Conservation (phyloP, 2,113 vertebrate genomes). For the Corythornis madagascariensis region DNA sequence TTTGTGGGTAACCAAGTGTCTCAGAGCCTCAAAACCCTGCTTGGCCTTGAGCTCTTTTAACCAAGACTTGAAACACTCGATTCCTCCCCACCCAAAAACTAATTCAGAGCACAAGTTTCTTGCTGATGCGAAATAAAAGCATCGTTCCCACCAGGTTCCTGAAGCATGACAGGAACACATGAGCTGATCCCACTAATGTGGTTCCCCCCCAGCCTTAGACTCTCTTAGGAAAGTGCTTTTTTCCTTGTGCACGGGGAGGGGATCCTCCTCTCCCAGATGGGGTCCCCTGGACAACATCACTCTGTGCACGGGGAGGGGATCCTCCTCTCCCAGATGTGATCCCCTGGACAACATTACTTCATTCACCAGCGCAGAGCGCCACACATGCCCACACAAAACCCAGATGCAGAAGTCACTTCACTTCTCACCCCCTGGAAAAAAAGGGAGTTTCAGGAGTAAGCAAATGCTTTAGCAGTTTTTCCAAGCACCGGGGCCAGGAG, state of each 20-base stretch:
- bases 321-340: not conserved
- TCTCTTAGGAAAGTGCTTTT: not conserved
- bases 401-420: not conserved
- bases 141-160: not conserved
- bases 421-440: not conserved
- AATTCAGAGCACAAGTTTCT: not conserved
- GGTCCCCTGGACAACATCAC: not conserved
- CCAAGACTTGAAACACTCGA: not conserved
- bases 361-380: not conserved
- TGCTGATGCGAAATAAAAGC: not conserved
- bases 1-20: rapidly evolving
- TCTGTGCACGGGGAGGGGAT: not conserved
- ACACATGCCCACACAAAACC: not conserved
- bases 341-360: not conserved
- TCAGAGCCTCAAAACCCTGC: not conserved
- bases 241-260: not conserved
- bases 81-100: not conserved
- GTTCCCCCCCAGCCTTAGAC: not conserved
- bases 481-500: rapidly evolving
- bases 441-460: not conserved
- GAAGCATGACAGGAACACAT: rapidly evolving
- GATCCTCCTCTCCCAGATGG: not conserved
- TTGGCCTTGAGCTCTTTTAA: not conserved
- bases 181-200: not conserved
- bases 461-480: not conserved